Percentiles rank a stretch among this genome's conserved stretches.
Conservation (phyloP, 2,888 invertebrate genomes). For the Calameuta filiformis region DNA sequence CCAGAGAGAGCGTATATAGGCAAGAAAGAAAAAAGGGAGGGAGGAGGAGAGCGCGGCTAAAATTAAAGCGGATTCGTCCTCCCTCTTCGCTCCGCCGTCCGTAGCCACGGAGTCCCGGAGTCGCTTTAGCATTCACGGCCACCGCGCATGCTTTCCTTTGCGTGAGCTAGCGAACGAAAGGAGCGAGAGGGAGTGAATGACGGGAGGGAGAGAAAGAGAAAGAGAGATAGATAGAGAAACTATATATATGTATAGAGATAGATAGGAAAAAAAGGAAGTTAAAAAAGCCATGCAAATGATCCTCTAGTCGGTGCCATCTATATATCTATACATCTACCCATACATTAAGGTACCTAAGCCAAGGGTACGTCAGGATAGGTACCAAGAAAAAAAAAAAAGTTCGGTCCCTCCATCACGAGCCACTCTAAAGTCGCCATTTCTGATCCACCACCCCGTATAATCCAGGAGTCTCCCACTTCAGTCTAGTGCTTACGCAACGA, state of each 20-base stretch:
- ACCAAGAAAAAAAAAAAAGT: neutral
- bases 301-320: neutral
- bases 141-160: constrained; percentile 40
- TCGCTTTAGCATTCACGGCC: constrained; percentile 33
- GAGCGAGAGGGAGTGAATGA: too few relatives aligned
- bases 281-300: constrained; percentile 6
- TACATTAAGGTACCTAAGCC: neutral
- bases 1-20: constrained; percentile 19
- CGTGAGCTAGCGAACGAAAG: neutral
- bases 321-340: neutral
- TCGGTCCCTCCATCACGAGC: neutral
- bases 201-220: too few relatives aligned
- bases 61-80: constrained; percentile 59
- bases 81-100: constrained; percentile 28
- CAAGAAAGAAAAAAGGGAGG: neutral
- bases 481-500: neutral
- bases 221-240: too few relatives aligned
- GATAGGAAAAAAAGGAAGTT: neutral
- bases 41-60: constrained; percentile 50
- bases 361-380: neutral
- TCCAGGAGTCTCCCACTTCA: neutral
- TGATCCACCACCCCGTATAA: neutral
- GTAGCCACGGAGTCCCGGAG: neutral
- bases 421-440: neutral
- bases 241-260: too few relatives aligned